Evolutionary conservation across 2,113 vertebrate genomes (phyloP).

Genomic region (Labeo catla): DNA sequence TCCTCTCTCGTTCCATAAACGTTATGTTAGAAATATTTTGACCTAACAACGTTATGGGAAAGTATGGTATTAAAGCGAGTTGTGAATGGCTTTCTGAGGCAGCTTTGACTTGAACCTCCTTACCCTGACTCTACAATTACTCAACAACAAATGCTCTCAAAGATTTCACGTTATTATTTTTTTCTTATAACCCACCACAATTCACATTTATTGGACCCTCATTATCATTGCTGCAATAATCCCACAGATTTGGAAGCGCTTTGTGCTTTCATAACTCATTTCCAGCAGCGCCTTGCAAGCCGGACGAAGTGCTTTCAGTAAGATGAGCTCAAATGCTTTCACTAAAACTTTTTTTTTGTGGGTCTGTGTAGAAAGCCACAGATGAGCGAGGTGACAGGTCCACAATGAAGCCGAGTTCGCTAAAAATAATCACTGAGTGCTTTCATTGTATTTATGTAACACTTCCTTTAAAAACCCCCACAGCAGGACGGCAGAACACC

Average conservation of each 20-base stretch:
- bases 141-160: not conserved
- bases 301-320: constrained; percentile 30
- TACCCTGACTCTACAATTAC: not conserved
- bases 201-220: not conserved
- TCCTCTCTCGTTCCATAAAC: not conserved
- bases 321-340: constrained; percentile 42
- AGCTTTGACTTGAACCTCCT: not conserved
- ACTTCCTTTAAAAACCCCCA: constrained; percentile 61
- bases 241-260: constrained; percentile 3
- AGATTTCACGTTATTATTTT: not conserved
- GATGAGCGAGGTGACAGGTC: constrained; percentile 52
- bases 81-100: not conserved
- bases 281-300: constrained; percentile 6
- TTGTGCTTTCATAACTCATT: constrained; percentile 37
- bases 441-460: constrained; percentile 63
- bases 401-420: constrained; percentile 48
- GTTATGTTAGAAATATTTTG: not conserved
- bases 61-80: not conserved
- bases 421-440: constrained; percentile 55
- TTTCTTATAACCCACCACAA: not conserved
- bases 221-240: not conserved
- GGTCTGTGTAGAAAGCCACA: constrained; percentile 51
- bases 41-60: not conserved
- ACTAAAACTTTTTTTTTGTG: constrained; percentile 46
- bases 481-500: constrained; percentile 42